phyloP scores from a whole-genome alignment of 2,888 invertebrate genomes.

The Empis stercorea region DNA sequence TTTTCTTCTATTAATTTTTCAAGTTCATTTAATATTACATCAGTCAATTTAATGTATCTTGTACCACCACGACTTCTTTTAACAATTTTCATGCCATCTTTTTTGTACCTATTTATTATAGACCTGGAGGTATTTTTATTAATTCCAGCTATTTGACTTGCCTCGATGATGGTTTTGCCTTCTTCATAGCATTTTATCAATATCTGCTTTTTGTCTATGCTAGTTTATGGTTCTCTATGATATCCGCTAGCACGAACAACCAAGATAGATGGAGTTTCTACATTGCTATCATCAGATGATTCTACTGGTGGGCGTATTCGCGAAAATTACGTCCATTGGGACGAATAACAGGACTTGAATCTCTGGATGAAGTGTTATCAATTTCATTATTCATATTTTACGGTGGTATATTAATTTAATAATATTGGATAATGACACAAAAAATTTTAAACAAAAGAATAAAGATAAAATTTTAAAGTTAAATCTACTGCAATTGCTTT shows the following conservation, averaged over 20 bases:
- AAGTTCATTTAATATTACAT: slow-evolving; percentile 3
- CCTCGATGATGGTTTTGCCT: background rate
- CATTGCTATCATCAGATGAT: background rate
- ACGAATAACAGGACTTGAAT: background rate
- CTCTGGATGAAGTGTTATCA: background rate
- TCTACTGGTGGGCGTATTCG: background rate
- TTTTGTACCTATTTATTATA: slow-evolving; percentile 3
- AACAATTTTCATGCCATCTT: slow-evolving; percentile 1
- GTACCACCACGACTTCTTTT: slow-evolving; percentile 2
- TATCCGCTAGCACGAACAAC: background rate
- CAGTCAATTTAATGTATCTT: background rate
- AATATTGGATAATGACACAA: background rate
- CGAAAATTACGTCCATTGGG: too few species aligned
- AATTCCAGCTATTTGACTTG: background rate
- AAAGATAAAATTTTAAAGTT: too few species aligned
- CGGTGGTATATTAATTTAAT: background rate
- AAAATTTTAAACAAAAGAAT: background rate
- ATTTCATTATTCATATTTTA: background rate
- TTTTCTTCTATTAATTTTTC: slow-evolving; percentile 3
- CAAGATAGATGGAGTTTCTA: background rate
- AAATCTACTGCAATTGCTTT: too few species aligned
- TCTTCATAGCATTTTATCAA: background rate
- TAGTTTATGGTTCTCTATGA: background rate
- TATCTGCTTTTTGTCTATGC: background rate
- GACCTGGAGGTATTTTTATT: slow-evolving; percentile 1